Percentiles rank a stretch among this genome's conserved stretches.
phyloP scores from a whole-genome alignment of 1,140 invertebrate species.

The Callitettix versicolor region DNA sequence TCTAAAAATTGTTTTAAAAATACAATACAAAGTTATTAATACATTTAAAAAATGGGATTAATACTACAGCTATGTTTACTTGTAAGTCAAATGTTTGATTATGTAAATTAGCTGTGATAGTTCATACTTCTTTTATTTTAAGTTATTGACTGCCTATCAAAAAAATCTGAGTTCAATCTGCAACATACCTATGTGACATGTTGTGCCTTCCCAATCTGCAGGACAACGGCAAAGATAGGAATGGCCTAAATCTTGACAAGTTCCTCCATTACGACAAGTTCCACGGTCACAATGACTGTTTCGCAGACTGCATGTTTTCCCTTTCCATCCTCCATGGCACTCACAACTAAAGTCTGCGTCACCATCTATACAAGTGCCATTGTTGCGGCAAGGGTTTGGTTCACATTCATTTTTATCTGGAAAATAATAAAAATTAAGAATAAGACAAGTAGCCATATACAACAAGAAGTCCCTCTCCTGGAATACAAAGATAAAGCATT shows the following conservation, averaged over 20 bases:
- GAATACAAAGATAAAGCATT: too few relatives aligned
- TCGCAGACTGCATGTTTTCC: constrained; percentile 56
- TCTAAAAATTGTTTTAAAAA: too few relatives aligned
- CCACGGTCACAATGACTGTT: constrained; percentile 51
- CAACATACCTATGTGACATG: constrained; percentile 56
- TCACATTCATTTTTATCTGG: constrained; percentile 73
- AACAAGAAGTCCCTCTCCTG: too few relatives aligned
- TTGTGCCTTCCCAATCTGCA: constrained; percentile 52
- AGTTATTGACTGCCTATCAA: too few relatives aligned
- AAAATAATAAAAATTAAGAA: constrained; percentile 22
- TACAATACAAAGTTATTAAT: too few relatives aligned
- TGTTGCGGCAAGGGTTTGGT: constrained; percentile 61
- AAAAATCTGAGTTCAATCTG: too few relatives aligned
- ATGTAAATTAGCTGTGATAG: too few relatives aligned
- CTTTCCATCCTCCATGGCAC: constrained; percentile 69
- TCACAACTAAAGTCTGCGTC: constrained; percentile 63
- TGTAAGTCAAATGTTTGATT: too few relatives aligned
- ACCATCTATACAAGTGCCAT: constrained; percentile 62
- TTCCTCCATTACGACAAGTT: constrained; percentile 52
- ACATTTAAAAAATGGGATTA: too few relatives aligned
- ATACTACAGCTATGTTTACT: too few relatives aligned
- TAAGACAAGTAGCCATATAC: too few relatives aligned
- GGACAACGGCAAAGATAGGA: constrained; percentile 52
- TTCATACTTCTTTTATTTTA: too few relatives aligned
- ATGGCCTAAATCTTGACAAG: constrained; percentile 52